A percentile compares a stretch with the other conserved stretches of the same genome.
Conservation (phyloP, 2,113 vertebrate genomes). For the Vanacampus margaritifer region DNA sequence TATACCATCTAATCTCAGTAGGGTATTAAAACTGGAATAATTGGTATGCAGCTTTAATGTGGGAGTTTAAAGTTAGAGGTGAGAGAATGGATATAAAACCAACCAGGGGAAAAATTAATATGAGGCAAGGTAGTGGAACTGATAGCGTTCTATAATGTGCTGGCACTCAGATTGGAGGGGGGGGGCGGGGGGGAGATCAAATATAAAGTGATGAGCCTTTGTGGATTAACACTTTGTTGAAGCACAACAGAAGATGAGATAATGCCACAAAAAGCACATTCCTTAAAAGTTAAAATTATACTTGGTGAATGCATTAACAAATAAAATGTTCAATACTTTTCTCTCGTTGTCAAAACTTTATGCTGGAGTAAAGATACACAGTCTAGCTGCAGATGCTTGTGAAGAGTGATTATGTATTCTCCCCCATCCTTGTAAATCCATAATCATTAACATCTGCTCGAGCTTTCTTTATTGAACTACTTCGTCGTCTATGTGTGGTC, state of each 20-base stretch:
- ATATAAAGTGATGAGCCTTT: constrained; percentile 53
- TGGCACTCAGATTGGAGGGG: constrained; percentile 55
- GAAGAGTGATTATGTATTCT: constrained; percentile 56
- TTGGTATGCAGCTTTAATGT: constrained; percentile 69
- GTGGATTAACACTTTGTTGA: constrained; percentile 35
- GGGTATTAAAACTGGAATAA: constrained; percentile 67
- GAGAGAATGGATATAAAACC: constrained; percentile 69
- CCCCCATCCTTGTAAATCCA: constrained; percentile 69
- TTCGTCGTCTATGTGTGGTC: constrained; percentile 66
- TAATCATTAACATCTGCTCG: constrained; percentile 78
- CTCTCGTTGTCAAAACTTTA: constrained; percentile 11
- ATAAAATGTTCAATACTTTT: neutral
- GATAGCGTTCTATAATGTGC: constrained; percentile 70
- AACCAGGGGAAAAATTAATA: constrained; percentile 74
- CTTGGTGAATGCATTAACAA: constrained; percentile 8
- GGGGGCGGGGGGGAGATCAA: constrained; percentile 35
- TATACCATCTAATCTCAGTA: constrained; percentile 63
- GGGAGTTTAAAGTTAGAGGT: constrained; percentile 60
- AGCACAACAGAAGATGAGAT: constrained; percentile 25
- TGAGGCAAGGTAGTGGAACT: constrained; percentile 73
- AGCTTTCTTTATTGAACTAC: constrained; percentile 75
- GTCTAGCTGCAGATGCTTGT: constrained; percentile 47
- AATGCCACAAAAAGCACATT: constrained; percentile 23
- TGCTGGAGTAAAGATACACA: constrained; percentile 13
- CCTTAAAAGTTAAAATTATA: constrained; percentile 14